phyloP scores from a whole-genome alignment of 1,140 invertebrate genomes.

The Archegozetes longisetosus region DNA sequence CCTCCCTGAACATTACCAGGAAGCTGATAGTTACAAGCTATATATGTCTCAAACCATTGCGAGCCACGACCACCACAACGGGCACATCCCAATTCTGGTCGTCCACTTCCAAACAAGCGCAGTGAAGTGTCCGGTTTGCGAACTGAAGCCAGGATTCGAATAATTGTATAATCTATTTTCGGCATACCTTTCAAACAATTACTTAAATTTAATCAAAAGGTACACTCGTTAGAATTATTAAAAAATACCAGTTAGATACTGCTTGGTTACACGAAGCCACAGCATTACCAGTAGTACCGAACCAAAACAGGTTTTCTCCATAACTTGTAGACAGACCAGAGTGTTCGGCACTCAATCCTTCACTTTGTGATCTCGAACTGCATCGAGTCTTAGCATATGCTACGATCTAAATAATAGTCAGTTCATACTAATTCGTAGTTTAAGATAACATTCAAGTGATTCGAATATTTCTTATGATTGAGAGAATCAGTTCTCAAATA shows the following conservation, averaged over 20 bases:
- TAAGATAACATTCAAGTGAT: too few relatives aligned
- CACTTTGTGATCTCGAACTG: neutral
- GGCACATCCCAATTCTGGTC: neutral
- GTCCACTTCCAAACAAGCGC: slow-evolving; percentile 8
- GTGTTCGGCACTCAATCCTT: neutral
- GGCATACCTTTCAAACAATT: slow-evolving; percentile 6
- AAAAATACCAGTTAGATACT: too few relatives aligned
- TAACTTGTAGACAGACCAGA: neutral
- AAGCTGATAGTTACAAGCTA: neutral
- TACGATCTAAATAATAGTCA: too few relatives aligned
- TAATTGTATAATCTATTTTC: neutral
- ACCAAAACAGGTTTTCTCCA: neutral
- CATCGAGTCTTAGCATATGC: neutral
- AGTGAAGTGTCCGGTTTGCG: slow-evolving; percentile 4
- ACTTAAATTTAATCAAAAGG: too few relatives aligned
- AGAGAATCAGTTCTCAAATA: too few relatives aligned
- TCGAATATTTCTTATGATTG: too few relatives aligned
- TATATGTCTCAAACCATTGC: neutral
- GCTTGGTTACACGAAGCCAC: too few relatives aligned
- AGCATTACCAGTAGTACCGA: neutral
- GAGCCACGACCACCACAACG: neutral
- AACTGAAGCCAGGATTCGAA: neutral
- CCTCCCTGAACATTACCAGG: neutral
- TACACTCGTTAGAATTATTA: too few relatives aligned
- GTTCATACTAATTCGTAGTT: too few relatives aligned